Evolutionary conservation across 2,797 vertebrate species (phyloP), one percentile per base, ranked within the genome.

Genomic region (Pseudochirops corinnae): DNA sequence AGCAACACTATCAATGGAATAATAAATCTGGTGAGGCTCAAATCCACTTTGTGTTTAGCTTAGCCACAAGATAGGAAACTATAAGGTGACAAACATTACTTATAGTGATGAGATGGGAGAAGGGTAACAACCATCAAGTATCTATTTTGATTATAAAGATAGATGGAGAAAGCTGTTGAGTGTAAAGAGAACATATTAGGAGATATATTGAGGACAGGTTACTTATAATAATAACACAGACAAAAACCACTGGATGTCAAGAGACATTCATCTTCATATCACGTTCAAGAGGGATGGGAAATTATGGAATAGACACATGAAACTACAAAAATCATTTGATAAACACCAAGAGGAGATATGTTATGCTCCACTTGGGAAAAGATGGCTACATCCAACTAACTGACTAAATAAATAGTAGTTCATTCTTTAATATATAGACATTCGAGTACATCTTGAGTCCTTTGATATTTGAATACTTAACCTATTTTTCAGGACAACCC

Each of bases 11-110:
- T 56, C 60, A 95, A 56, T 46, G 26, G 0, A 56, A 92, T 55
- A 93, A 93, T 93, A 55, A 67, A 91, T 58, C 55, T n/a, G 18
- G 28, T 0, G 26, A 90, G 56, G 33, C 0, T 55, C 2, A 55
- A 0, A 0, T 4, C 12, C 0, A 50, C 14, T 56, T 50, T 94
- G 0, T 0, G 0, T 60, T 9, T 0, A 1, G 7, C 0, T 62
- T 96, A 56, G 29, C 58, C 90, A 39, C 0, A 53, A 10, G 11
- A 55, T 50, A 31, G 93, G 2, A 16, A 26, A 58, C 11, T 46
- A 13, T 91, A 92, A 29, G 24, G 9, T 52, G 60, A 56, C n/a
- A 13, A 52, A 95, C 24, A 90, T 91, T 58, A 93, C 74, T 87
- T 87, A 87, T 46, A 55, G 28, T 3, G 55, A 87, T 92, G 55